Evolutionary conservation across 2,888 invertebrate genomes (phyloP), one percentile per base, ranked within the genome.

Genomic region (Eupeodes luniger): DNA sequence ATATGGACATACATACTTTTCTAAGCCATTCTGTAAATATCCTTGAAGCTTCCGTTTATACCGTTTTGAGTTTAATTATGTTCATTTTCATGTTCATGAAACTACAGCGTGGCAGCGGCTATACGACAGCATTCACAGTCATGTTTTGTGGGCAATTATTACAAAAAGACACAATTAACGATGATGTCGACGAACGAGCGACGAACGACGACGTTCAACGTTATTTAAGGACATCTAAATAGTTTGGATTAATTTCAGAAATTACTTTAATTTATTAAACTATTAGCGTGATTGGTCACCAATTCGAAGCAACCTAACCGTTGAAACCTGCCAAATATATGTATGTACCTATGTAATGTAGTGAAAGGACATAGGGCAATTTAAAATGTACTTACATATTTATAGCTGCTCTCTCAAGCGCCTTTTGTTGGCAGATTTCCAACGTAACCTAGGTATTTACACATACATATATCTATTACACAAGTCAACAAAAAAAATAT

Each of bases 361-460:
- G 7, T 19, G 7, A 36, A 44, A 70, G 70, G 16, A 70, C 40
- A 16, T 53, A 49, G 51, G 5, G 51, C 51, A 53, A 53, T 69
- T 69, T 53, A 69, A 69, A 69, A 69, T 36, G 36, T 7, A 40
- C 5, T 34, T 27, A n/a, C 11, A 16, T n/a, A 59, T 59, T 59
- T 59, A 59, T 59, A n/a, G 34, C 59, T n/a, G 3, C 59, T 57
- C 57, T 14, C 14, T 7, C 7, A 40, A 9, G 1, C 40, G 7
- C 12, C 59, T 59, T 49, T 47, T 49, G 47, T 72, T 82, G 78
- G 82, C 82, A 66, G 12, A 16, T n/a, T 47, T 64, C 78, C 82
- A 82, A 78, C 55, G 40, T 1, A 7, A 40, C 40, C 40, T 40
- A 40, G 27, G 27, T 27, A 40, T 5, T 0, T 40, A 40, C 7